Percentiles rank a stretch among this genome's conserved stretches.
These are phyloP conservation scores for Clivina fossor DNA, from an alignment of 2,888 invertebrate species.

Conservation along the genomic window DNA sequence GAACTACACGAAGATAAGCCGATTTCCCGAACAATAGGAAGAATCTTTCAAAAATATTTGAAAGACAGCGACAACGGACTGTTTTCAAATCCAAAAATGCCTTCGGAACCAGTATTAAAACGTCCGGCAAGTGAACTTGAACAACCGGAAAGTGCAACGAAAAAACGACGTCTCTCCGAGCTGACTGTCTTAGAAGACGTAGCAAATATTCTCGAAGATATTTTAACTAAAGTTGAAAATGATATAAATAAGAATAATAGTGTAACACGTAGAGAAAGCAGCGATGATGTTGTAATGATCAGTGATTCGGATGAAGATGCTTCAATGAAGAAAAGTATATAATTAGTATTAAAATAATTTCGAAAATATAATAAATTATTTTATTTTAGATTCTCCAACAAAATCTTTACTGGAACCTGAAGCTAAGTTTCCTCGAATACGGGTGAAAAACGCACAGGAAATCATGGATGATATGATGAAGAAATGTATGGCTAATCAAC, in stretches of 20 bases:
- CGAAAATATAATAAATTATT: neutral
- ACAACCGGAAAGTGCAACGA: conserved; percentile 5
- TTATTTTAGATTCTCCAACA: neutral
- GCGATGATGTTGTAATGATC: conserved; percentile 42
- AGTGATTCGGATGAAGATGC: conserved; percentile 44
- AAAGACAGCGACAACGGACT: conserved; percentile 46
- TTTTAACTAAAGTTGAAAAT: conserved; percentile 37
- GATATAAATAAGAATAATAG: conserved; percentile 18
- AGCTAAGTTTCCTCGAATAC: neutral
- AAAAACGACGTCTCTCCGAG: conserved; percentile 18
- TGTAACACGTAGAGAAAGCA: no score
- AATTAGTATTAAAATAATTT: neutral
- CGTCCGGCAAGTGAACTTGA: conserved; percentile 36
- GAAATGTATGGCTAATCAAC: conserved; percentile 51
- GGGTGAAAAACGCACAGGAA: conserved; percentile 49
- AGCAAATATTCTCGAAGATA: conserved; percentile 40
- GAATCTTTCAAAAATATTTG: conserved; percentile 62
- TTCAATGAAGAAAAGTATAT: conserved; percentile 26
- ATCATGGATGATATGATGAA: conserved; percentile 56
- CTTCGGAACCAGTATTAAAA: conserved; percentile 29
- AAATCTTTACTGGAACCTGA: neutral
- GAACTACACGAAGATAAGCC: conserved; percentile 74
- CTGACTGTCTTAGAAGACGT: conserved; percentile 23
- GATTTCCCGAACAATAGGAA: conserved; percentile 61
- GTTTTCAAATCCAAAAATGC: conserved; percentile 17